Base-by-base conservation (phyloP, 2,113 vertebrate genomes). In the Anhinga rufa region DNA sequence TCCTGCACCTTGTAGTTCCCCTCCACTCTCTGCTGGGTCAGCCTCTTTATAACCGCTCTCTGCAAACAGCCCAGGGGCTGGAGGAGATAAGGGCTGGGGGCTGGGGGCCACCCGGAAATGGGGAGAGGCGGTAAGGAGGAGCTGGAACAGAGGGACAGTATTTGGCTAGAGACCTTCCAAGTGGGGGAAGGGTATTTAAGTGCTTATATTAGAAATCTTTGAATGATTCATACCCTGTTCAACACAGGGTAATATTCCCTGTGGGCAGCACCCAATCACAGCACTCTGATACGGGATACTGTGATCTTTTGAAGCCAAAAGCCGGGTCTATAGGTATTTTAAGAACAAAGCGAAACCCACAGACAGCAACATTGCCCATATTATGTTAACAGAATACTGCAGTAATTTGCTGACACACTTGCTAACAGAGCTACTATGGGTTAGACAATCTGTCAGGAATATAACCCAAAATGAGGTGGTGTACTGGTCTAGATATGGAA, bases 51-150 rank as follows among this genome's bases (percentile, higher is more conserved):
- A 95, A 15, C 26, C 34, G 84, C 84, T 79, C 65, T 97, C 69
- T 82, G 94, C 13, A 96, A 95, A 95, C 91, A 96, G 84, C 86
- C 83, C 93, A 44, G 52, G 89, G 91, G 69, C 83, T 95, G 91
- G 94, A 96, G 86, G 44, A 96, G 94, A 94, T 95, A 95, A 97
- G 69, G 95, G 94, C 95, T 95, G 78, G 74, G 86, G 91, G 94
- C 96, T 94, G 96, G 95, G 78, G 34, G 77, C 69, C 93, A 81
- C 92, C 84, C 65, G 70, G 96, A 95, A 97, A 84, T 3, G 4
- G 78, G 49, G 55, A 96, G 89, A 96, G 81, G 89, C 84, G 0
- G 60, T 16, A 22, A 84, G 93, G 95, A 95, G 96, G 94, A 95
- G 95, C 86, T 96, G 94, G 69, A 95, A 88, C 74, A 60, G 48